phyloP scores from a whole-genome alignment of 2,888 invertebrate species.

The Amblyjoppa fuscipennis region DNA sequence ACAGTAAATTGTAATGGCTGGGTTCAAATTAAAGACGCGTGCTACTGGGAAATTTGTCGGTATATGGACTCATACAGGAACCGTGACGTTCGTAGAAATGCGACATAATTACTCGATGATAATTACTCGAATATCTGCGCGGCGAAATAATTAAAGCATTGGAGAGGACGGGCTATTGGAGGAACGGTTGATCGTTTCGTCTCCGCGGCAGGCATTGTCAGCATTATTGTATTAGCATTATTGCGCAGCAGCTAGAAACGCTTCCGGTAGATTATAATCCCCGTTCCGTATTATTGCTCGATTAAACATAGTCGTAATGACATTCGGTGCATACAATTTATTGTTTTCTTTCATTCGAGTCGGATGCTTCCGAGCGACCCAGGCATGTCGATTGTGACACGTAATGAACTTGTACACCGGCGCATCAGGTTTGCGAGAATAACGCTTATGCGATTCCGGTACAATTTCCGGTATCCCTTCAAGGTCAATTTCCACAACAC shows the following conservation, averaged over 20 bases:
- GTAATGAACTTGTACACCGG: neutral
- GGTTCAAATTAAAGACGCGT: no score
- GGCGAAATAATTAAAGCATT: neutral
- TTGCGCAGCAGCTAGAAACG: neutral
- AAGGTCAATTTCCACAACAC: no score
- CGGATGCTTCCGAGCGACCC: neutral
- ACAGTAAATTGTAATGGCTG: no score
- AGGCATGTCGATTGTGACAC: slow-evolving; percentile 4
- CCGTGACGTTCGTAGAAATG: neutral
- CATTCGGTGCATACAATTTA: neutral
- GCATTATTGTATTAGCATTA: neutral
- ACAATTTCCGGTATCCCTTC: no score
- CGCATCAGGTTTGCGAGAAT: no score
- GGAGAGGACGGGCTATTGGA: neutral
- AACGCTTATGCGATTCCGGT: no score
- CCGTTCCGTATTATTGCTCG: slow-evolving; percentile 1
- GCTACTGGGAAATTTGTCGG: no score
- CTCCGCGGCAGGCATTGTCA: neutral
- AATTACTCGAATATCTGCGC: neutral
- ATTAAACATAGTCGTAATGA: neutral
- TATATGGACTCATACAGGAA: no score
- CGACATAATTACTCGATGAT: neutral
- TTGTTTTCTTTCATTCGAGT: neutral
- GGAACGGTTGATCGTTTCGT: neutral
- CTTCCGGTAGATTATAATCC: slow-evolving; percentile 10